Base-by-base conservation (phyloP, 2,888 invertebrate genomes). In the Eupithecia subfuscata region DNA sequence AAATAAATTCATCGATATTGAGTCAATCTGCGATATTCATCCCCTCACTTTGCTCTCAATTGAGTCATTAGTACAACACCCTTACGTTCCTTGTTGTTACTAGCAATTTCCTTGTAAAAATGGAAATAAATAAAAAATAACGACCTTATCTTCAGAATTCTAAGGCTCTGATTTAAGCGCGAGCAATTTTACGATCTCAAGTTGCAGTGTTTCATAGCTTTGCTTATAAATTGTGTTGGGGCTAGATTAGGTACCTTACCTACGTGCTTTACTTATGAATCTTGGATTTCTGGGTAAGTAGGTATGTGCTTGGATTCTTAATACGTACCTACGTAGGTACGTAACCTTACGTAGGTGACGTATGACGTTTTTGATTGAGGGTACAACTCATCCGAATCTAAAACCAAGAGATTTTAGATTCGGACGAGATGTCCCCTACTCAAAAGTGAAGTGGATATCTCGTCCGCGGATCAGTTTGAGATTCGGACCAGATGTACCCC, bases 31-130 rank as follows among this genome's bases (percentile, higher is more conserved):
- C 22, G 18, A 56, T 60, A 18, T n/a, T 64, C 48, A n/a, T 78
- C 80, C 77, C 88, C 82, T 75, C 86, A 74, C 85, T 87, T 82
- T 52, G 56, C 77, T 79, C 81, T 84, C 85, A 86, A 90, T 90
- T 89, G 88, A 90, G 89, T 89, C 89, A 90, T 90, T 90, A 90
- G 86, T 82, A 82, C 87, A 86, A 88, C 89, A 87, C 88, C 88
- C 88, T 84, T 82, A 84, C 85, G 84, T 86, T 84, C 86, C 88
- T 87, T 84, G 83, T 86, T 79, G 82, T 80, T 84, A 84, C 84
- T 82, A 84, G 86, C 84, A 84, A 86, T 87, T 86, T 84, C 84
- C 86, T 86, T 84, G 87, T 87, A 87, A 87, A 87, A 87, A 84
- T 75, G 81, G 69, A 77, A 77, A 80, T 80, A 82, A 80, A 82